phyloP scores from a whole-genome alignment of 2,797 vertebrate genomes.

The Malacoctenus gilli region DNA sequence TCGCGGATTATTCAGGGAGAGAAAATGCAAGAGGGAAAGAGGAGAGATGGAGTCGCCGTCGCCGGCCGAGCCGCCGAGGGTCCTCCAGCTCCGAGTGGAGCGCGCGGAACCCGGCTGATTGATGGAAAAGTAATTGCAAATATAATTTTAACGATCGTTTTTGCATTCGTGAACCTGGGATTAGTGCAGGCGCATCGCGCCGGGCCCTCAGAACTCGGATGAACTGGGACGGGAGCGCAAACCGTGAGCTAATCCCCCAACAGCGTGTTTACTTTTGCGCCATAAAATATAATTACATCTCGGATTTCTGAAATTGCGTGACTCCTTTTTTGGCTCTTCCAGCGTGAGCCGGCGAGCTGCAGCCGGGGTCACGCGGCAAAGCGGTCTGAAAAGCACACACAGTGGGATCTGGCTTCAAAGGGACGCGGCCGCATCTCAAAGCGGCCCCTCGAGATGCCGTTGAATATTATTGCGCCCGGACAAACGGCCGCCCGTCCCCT shows the following conservation, averaged over 20 bases:
- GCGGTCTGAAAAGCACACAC: slow-evolving; percentile 67
- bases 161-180: slow-evolving; percentile 40
- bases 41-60: background rate
- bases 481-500: no score
- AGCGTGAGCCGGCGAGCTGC: slow-evolving; percentile 48
- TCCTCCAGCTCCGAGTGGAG: slow-evolving; percentile 13
- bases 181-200: slow-evolving; percentile 26
- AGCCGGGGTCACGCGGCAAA: slow-evolving; percentile 66
- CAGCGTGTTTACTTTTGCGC: slow-evolving; percentile 57
- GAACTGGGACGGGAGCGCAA: slow-evolving; percentile 35
- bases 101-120: slow-evolving; percentile 25
- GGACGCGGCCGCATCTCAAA: slow-evolving; percentile 42
- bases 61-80: background rate
- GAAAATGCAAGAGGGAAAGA: slow-evolving; percentile 14
- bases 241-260: slow-evolving; percentile 48
- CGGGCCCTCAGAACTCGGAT: slow-evolving; percentile 29
- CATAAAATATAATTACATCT: slow-evolving; percentile 71
- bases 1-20: slow-evolving; percentile 21
- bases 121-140: slow-evolving; percentile 45
- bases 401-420: slow-evolving; percentile 60
- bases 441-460: slow-evolving; percentile 53
- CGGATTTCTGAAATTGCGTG: slow-evolving; percentile 49
- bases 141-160: slow-evolving; percentile 37
- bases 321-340: slow-evolving; percentile 38
- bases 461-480: slow-evolving; percentile 58